Conservation (phyloP, 2,113 vertebrate genomes). For the Alexandromys fortis region DNA sequence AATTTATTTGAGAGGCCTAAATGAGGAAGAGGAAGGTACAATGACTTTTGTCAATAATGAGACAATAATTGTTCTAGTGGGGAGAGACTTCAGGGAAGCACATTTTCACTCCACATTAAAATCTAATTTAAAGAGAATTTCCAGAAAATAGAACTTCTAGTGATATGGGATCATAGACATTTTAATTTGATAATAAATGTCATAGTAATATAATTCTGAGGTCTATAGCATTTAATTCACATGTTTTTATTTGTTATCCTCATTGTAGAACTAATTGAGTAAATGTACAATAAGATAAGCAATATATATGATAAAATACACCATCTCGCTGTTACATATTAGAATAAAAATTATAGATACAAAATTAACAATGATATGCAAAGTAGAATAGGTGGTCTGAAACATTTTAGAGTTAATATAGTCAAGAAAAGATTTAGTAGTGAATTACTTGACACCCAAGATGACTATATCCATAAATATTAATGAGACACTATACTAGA, state of each 20-base stretch:
- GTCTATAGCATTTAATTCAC: neutral
- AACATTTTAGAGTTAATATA: neutral
- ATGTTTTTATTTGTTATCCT: neutral
- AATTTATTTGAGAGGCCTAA: neutral
- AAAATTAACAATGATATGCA: neutral
- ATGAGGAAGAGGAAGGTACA: neutral
- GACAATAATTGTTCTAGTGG: neutral
- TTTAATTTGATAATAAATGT: neutral
- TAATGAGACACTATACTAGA: neutral
- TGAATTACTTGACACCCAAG: neutral
- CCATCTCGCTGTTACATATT: neutral
- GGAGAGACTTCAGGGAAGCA: neutral
- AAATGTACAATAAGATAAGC: neutral
- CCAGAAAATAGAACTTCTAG: neutral
- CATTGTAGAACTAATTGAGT: neutral
- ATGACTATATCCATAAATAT: neutral
- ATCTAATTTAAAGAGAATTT: neutral
- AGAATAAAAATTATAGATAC: neutral
- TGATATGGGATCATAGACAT: neutral
- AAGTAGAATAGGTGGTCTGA: neutral
- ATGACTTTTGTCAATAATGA: neutral
- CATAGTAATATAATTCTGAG: neutral
- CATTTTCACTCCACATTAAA: conserved; percentile 36
- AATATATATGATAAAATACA: neutral
- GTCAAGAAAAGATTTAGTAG: neutral